Conservation (phyloP, 1,140 invertebrate genomes). For the Lysiphlebus fabarum region DNA sequence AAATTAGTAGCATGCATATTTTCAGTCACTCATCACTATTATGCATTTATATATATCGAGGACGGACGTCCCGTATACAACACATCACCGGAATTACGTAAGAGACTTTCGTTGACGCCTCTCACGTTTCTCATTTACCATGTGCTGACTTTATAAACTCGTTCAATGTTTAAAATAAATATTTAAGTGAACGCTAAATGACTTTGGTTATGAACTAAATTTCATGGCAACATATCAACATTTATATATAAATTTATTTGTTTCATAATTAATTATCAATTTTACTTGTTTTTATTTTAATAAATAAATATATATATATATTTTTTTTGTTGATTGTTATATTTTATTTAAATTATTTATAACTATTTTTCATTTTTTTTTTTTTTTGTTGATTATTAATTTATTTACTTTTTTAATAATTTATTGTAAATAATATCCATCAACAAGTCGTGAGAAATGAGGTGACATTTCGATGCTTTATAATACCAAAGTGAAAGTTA, state of each 20-base stretch:
- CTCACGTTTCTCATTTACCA: slow-evolving; percentile 20
- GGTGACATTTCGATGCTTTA: slow-evolving; percentile 39
- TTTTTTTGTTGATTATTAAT: no score
- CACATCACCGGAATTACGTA: slow-evolving; percentile 38
- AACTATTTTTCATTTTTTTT: no score
- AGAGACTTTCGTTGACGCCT: slow-evolving; percentile 45
- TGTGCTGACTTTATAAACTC: no score
- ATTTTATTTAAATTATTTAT: not conserved
- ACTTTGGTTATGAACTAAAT: no score
- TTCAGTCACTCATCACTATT: slow-evolving; percentile 24
- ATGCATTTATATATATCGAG: slow-evolving; percentile 22
- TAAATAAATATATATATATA: not conserved
- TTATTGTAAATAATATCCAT: not conserved
- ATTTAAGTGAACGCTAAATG: no score
- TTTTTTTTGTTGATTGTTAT: not conserved
- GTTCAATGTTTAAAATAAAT: no score
- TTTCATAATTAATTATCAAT: no score
- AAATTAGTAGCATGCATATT: not conserved
- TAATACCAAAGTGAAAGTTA: slow-evolving; percentile 18
- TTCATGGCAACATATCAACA: no score
- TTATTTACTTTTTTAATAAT: not conserved
- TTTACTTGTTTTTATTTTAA: no score
- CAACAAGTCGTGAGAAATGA: slow-evolving; percentile 35
- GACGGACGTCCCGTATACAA: slow-evolving; percentile 39
- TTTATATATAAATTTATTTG: no score